Base-by-base conservation (phyloP, 2,113 vertebrate genomes). In the Rhynchomys soricoides region DNA sequence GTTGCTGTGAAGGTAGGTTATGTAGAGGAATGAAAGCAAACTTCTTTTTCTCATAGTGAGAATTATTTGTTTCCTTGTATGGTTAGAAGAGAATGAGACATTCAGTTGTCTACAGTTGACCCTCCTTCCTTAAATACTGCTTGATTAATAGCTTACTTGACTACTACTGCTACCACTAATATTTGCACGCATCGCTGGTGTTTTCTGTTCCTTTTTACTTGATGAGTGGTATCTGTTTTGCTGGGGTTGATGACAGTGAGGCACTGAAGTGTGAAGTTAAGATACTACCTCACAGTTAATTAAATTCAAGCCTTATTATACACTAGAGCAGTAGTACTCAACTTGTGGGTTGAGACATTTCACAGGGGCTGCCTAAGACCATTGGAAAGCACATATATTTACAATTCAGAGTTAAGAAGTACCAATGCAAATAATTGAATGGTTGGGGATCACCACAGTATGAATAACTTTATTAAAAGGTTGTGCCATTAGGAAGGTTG, bases 151-250 rank as follows among this genome's bases (percentile, higher is more conserved):
- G n/a, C 11, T 96, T 93, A 50, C 45, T 34, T 82, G 73, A 55
- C 34, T 93, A 16, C 66, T 83, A 43, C 19, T 86, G 13, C 89
- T 85, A 24, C 91, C 94, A 29, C 48, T 90, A 50, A 89, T 12
- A 43, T 90, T 78, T 91, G 12, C 62, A 55, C 68, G 40, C 22
- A 12, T 86, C 82, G 48, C 21, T 50, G 7, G 40, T 70, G 55
- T 26, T 83, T 82, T 26, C 55, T 29, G 4, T 59, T 90, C 75
- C 9, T 40, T 91, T 94, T 86, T 83, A 12, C 83, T 59, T 91
- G 52, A 24, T 97, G 78, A 95, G 48, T 26, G 29, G 64, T 91
- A 26, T 16, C 48, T 68, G 15, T 90, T 95, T 97, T 93, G 57
- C 82, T 95, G 74, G 29, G 81, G 77, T 26, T 89, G 86, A 71